Evolutionary conservation across 1,140 invertebrate species (phyloP).

Genomic region (Gonatopus flavifemur): DNA sequence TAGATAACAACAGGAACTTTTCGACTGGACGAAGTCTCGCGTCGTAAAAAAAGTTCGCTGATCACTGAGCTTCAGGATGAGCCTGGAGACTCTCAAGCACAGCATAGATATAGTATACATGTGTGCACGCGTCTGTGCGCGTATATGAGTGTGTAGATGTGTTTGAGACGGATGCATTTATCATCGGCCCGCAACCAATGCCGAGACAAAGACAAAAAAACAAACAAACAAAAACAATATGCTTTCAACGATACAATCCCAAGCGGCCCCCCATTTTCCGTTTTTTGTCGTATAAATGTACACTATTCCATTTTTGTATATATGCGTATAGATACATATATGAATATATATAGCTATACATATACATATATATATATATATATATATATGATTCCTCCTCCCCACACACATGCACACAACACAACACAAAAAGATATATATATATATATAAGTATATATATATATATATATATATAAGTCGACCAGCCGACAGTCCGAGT

Average conservation of each 20-base stretch:
- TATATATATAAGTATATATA: not conserved
- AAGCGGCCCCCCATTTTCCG: not conserved
- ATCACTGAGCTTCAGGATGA: conserved; percentile 1
- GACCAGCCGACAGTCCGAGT: conserved; percentile 47
- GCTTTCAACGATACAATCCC: conserved; percentile 3
- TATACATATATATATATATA: not conserved
- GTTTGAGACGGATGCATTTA: not conserved
- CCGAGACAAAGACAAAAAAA: conserved; percentile 9
- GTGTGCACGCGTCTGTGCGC: not conserved
- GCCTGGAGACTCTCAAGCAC: not conserved
- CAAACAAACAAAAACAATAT: not conserved
- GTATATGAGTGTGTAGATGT: not conserved
- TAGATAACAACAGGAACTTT: conserved; percentile 10
- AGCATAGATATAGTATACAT: conserved; percentile 20
- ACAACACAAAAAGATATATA: not conserved
- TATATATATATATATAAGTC: conserved; percentile 7
- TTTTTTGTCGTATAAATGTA: conserved; percentile 18
- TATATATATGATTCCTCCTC: not conserved
- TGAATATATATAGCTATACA: not conserved
- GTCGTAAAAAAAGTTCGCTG: conserved; percentile 7
- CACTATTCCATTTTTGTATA: conserved; percentile 10
- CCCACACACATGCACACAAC: not conserved
- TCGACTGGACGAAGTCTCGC: conserved; percentile 14
- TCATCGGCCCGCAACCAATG: not conserved
- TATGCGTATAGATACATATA: not conserved